These are phyloP conservation scores for Auanema freiburgensis DNA, from an alignment of 2,888 invertebrate species.

Conservation along the genomic window DNA sequence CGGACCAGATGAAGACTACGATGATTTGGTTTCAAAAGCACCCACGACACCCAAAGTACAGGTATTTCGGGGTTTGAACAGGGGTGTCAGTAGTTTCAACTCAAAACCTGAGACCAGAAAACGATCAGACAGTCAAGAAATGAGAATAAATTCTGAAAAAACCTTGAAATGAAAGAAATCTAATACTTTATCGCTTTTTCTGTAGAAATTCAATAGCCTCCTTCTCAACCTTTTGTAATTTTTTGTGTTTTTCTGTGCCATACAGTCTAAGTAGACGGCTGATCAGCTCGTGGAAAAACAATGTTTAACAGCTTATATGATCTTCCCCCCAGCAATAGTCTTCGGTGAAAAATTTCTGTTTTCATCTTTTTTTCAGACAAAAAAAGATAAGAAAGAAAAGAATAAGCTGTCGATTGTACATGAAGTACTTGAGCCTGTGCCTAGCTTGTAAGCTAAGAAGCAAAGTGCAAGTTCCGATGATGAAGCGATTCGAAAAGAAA, in stretches of 20 bases:
- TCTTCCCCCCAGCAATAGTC: too few relatives aligned
- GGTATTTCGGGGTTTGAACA: conserved; percentile 2
- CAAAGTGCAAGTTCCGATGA: conserved; percentile 5
- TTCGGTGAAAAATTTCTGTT: too few relatives aligned
- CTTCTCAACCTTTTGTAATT: background rate
- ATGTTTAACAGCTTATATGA: too few relatives aligned
- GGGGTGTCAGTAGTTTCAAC: too few relatives aligned
- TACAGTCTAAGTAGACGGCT: background rate
- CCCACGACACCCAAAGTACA: conserved; percentile 6
- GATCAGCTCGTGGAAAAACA: too few relatives aligned
- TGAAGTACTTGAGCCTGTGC: background rate
- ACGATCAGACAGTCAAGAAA: too few relatives aligned
- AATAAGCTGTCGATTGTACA: conserved; percentile 12
- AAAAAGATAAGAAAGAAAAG: background rate
- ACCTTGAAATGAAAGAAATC: background rate
- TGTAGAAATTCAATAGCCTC: too few relatives aligned
- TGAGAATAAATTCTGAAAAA: background rate
- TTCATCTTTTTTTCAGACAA: too few relatives aligned
- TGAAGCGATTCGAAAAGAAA: background rate
- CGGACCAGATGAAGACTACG: conserved; percentile 22
- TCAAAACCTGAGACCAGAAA: background rate
- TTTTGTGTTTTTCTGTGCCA: conserved; percentile 9
- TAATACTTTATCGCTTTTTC: background rate
- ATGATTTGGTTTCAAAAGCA: conserved; percentile 9
- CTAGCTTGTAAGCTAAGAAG: conserved; percentile 3